These are phyloP conservation scores for Merluccius polli DNA, from an alignment of 2,797 vertebrate species.

Conservation along the genomic window DNA sequence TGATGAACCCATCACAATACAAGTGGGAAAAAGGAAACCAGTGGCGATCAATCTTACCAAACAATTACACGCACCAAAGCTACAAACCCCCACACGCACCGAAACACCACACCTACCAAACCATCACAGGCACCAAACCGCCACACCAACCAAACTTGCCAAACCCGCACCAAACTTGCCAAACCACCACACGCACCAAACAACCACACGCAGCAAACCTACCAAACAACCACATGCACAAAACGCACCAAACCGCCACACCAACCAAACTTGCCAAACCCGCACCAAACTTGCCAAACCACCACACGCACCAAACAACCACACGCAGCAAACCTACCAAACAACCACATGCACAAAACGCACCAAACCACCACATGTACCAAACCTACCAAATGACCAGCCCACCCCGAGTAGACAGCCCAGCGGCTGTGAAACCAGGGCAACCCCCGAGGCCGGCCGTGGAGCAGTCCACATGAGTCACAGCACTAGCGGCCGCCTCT, in stretches of 20 bases:
- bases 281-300: too few relatives aligned
- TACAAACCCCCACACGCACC: too few relatives aligned
- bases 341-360: not conserved
- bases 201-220: not conserved
- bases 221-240: too few relatives aligned
- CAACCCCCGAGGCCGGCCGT: constrained; percentile 35
- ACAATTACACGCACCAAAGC: too few relatives aligned
- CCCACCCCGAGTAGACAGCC: not conserved
- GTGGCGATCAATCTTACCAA: too few relatives aligned
- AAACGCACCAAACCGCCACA: too few relatives aligned
- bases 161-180: not conserved
- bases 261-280: too few relatives aligned
- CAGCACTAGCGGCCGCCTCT: constrained; percentile 50
- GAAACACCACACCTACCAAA: not conserved
- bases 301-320: too few relatives aligned
- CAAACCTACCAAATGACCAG: too few relatives aligned
- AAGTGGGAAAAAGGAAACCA: too few relatives aligned
- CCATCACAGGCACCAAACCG: not conserved
- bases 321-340: not conserved
- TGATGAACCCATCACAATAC: too few relatives aligned
- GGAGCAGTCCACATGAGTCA: constrained; percentile 56
- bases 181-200: not conserved
- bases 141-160: too few relatives aligned
- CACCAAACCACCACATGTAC: not conserved
- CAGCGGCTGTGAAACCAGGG: not conserved